These are phyloP conservation scores for Phrixothrix hirtus DNA, from an alignment of 2,888 invertebrate species.

Conservation along the genomic window DNA sequence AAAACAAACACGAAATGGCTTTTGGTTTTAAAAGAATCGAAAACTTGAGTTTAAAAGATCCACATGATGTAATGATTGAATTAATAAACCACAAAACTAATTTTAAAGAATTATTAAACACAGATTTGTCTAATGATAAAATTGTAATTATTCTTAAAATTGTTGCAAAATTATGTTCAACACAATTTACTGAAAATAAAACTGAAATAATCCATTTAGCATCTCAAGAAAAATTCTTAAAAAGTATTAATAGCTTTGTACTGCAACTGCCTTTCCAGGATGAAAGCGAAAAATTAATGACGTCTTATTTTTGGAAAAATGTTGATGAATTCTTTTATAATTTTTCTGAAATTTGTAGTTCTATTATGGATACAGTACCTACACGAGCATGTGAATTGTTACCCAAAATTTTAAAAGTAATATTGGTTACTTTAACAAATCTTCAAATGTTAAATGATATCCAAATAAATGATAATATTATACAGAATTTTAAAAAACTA, in stretches of 20 bases:
- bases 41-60: constrained; percentile 54
- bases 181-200: constrained; percentile 35
- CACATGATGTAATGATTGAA: constrained; percentile 55
- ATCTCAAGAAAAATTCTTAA: constrained; percentile 34
- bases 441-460: constrained; percentile 33
- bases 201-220: constrained; percentile 32
- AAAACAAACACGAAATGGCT: too few species aligned
- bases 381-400: constrained; percentile 45
- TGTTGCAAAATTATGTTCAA: constrained; percentile 58
- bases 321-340: constrained; percentile 40
- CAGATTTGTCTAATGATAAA: constrained; percentile 10
- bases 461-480: constrained; percentile 44
- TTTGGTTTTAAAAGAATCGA: constrained; percentile 56
- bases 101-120: constrained; percentile 57
- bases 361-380: constrained; percentile 49
- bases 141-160: constrained; percentile 37
- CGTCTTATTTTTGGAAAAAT: constrained; percentile 36
- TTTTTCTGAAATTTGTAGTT: constrained; percentile 42
- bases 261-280: constrained; percentile 31
- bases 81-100: constrained; percentile 55
- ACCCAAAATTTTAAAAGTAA: constrained; percentile 40
- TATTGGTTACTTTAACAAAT: constrained; percentile 35
- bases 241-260: constrained; percentile 36
- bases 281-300: constrained; percentile 20
- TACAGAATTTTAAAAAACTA: constrained; percentile 51